These are phyloP conservation scores for Phrynosoma platyrhinos DNA, from an alignment of 2,113 vertebrate species.

Conservation along the genomic window DNA sequence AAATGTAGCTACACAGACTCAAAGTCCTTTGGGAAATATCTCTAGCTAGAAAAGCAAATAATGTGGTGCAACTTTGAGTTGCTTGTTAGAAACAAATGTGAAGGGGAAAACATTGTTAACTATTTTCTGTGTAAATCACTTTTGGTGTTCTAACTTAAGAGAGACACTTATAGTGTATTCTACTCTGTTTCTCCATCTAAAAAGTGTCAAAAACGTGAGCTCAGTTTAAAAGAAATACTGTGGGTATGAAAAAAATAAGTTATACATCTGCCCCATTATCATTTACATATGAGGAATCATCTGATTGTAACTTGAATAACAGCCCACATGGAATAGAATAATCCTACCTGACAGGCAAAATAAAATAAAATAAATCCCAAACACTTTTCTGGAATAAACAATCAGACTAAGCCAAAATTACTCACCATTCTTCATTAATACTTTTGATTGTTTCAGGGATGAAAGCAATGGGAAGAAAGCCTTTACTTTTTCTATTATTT, in stretches of 20 bases:
- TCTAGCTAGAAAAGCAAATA: slow-evolving; percentile 35
- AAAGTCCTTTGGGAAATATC: slow-evolving; percentile 27
- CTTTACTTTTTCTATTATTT: neutral
- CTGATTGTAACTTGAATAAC: neutral
- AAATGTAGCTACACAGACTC: slow-evolving; percentile 31
- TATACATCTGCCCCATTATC: neutral
- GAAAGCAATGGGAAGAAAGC: neutral
- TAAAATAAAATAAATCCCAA: too few relatives aligned
- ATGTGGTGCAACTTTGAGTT: neutral
- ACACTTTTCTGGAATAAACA: neutral
- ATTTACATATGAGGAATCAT: neutral
- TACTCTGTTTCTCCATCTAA: slow-evolving; percentile 5
- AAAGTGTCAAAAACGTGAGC: fast-evolving
- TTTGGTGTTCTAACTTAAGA: neutral
- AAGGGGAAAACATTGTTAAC: neutral
- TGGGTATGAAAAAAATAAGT: neutral
- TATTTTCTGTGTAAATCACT: neutral
- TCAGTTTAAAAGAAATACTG: fast-evolving
- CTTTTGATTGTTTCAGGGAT: neutral
- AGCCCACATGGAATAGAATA: neutral
- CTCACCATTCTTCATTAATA: neutral
- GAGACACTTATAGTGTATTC: neutral
- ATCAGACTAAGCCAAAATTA: neutral
- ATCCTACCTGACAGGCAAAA: neutral
- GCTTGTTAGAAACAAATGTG: fast-evolving